Evolutionary conservation across 1,140 invertebrate species (phyloP).

Genomic region (Zaprionus gabonicus): DNA sequence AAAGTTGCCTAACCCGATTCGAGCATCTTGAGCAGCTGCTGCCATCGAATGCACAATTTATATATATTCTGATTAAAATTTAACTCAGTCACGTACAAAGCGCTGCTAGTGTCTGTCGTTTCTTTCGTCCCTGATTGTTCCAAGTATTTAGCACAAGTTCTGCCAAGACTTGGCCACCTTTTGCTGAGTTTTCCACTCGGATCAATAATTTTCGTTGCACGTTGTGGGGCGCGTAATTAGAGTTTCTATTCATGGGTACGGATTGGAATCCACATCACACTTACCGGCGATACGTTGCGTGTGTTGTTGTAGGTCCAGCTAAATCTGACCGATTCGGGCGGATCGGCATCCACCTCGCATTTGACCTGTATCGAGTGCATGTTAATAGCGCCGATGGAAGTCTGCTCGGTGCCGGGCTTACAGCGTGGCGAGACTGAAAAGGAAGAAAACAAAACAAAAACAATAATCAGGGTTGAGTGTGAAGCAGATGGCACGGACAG

Average conservation of each 20-base stretch:
- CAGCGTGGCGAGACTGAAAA: constrained; percentile 88
- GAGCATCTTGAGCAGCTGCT: neutral
- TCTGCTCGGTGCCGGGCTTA: constrained; percentile 86
- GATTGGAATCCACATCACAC: constrained; percentile 33
- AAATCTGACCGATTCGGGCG: constrained; percentile 90
- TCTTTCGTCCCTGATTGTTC: constrained; percentile 5
- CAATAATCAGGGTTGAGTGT: constrained; percentile 8
- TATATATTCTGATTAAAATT: constrained; percentile 83
- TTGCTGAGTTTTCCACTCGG: neutral
- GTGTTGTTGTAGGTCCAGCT: constrained; percentile 93
- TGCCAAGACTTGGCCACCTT: constrained; percentile 60
- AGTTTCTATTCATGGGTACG: constrained; percentile 5
- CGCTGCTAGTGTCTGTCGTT: constrained; percentile 30
- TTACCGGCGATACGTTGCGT: constrained; percentile 88
- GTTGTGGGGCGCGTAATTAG: constrained; percentile 29
- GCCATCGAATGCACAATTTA: constrained; percentile 54
- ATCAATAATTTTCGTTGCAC: constrained; percentile 36
- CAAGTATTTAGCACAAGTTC: constrained; percentile 76
- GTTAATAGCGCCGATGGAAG: constrained; percentile 87
- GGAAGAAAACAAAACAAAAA: constrained; percentile 22
- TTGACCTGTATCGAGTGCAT: constrained; percentile 87
- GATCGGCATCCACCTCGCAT: constrained; percentile 93
- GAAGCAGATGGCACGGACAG: neutral
- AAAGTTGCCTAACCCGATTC: neutral
- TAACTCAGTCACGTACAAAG: constrained; percentile 80